phyloP scores from a whole-genome alignment of 2,888 invertebrate genomes.

The Pandemis corylana region DNA sequence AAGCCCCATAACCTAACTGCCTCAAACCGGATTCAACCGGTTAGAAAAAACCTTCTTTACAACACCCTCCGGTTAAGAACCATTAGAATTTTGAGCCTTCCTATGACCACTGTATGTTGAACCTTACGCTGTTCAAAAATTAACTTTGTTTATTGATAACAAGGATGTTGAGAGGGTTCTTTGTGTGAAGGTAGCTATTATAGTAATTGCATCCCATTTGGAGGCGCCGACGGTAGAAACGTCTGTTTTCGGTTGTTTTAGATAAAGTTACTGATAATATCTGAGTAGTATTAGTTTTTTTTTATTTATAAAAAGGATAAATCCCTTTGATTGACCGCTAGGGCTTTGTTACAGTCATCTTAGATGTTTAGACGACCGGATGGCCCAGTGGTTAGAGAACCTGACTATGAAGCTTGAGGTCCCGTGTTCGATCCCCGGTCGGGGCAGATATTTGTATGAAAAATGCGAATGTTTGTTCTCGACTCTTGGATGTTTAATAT shows the following conservation, averaged over 20 bases:
- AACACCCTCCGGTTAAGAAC: conserved; percentile 51
- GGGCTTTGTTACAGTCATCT: not conserved
- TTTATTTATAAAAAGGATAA: conserved; percentile 21
- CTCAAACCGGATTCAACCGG: conserved; percentile 48
- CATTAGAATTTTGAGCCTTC: conserved; percentile 44
- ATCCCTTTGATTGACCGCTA: conserved; percentile 5
- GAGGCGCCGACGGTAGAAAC: conserved; percentile 27
- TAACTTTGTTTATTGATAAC: not conserved
- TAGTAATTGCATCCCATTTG: conserved; percentile 33
- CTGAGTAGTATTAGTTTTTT: conserved; percentile 16
- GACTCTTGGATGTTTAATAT: no score
- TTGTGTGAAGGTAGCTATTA: conserved; percentile 24
- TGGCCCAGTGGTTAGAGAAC: no score
- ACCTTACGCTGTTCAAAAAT: not conserved
- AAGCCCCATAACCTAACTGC: conserved; percentile 7
- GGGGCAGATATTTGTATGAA: no score
- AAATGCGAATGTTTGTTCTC: no score
- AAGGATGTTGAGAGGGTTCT: not conserved
- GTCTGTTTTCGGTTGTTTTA: conserved; percentile 39
- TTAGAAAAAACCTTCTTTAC: conserved; percentile 46
- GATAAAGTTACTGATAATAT: conserved; percentile 36
- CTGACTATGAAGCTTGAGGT: no score
- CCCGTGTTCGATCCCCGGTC: no score
- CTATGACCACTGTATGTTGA: conserved; percentile 15
- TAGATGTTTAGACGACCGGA: no score